Conservation (phyloP, 2,113 vertebrate genomes). For the Seriola quinqueradiata region DNA sequence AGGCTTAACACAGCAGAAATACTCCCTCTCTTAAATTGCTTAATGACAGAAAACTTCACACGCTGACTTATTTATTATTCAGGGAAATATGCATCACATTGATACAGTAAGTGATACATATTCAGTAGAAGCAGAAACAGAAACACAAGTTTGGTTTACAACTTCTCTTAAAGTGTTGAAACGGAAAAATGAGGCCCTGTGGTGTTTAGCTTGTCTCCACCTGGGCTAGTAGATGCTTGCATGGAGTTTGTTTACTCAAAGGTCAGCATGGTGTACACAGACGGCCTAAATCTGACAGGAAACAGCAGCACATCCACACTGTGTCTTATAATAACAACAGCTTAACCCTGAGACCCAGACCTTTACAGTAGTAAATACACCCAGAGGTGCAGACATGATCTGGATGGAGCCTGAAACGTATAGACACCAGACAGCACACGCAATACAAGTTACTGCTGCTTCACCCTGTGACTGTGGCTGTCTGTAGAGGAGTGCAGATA, state of each 20-base stretch:
- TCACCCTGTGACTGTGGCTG: slow-evolving; percentile 8
- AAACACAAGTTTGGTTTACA: slow-evolving; percentile 17
- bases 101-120: too few relatives aligned
- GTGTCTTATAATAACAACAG: slow-evolving; percentile 23
- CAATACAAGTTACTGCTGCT: neutral
- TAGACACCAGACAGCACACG: neutral
- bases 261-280: slow-evolving; percentile 27
- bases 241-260: slow-evolving; percentile 28
- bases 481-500: slow-evolving; percentile 55
- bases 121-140: neutral
- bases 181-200: neutral
- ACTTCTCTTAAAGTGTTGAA: slow-evolving; percentile 1
- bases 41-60: slow-evolving; percentile 20
- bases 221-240: neutral
- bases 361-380: slow-evolving; percentile 20
- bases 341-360: neutral
- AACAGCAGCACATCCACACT: slow-evolving; percentile 6
- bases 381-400: slow-evolving; percentile 5
- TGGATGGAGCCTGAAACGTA: neutral
- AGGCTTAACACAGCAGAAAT: slow-evolving; percentile 56
- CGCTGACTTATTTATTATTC: slow-evolving; percentile 3
- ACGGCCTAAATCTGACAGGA: neutral
- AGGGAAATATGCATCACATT: neutral
- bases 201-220: neutral
- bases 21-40: slow-evolving; percentile 15